A percentile compares a stretch with the other conserved stretches of the same genome.
These are phyloP conservation scores for Melanotaenia duboulayi DNA, from an alignment of 2,113 vertebrate genomes.

Conservation along the genomic window DNA sequence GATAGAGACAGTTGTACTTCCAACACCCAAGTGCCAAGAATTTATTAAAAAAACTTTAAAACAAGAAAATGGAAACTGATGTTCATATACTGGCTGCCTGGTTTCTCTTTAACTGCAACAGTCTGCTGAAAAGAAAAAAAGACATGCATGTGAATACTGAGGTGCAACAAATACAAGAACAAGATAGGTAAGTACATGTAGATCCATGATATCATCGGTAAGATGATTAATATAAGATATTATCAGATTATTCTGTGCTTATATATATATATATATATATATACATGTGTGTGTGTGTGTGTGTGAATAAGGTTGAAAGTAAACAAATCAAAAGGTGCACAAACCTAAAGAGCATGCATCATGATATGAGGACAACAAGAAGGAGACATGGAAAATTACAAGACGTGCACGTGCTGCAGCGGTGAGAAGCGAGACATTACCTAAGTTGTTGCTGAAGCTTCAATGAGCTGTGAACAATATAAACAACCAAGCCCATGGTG, in stretches of 20 bases:
- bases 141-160: slow-evolving; percentile 31
- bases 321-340: slow-evolving; percentile 11
- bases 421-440: slow-evolving; percentile 76
- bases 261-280: no score
- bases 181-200: slow-evolving; percentile 29
- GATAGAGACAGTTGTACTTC: not conserved
- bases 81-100: not conserved
- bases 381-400: slow-evolving; percentile 17
- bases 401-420: slow-evolving; percentile 56
- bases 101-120: not conserved
- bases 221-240: not conserved
- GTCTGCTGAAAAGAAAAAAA: not conserved
- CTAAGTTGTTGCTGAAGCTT: slow-evolving; percentile 85
- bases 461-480: slow-evolving; percentile 85
- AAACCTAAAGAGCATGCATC: slow-evolving; percentile 44
- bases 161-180: slow-evolving; percentile 8
- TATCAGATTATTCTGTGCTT: not conserved
- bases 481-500: slow-evolving; percentile 71
- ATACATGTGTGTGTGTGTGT: no score
- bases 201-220: slow-evolving; percentile 1
- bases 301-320: not conserved
- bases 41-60: not conserved
- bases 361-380: slow-evolving; percentile 6
- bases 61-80: not conserved
- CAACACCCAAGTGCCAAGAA: not conserved